A percentile compares a stretch with the other conserved stretches of the same genome.
These are phyloP conservation scores for Lordiphosa stackelbergi DNA, from an alignment of 1,140 invertebrate species.

Conservation along the genomic window DNA sequence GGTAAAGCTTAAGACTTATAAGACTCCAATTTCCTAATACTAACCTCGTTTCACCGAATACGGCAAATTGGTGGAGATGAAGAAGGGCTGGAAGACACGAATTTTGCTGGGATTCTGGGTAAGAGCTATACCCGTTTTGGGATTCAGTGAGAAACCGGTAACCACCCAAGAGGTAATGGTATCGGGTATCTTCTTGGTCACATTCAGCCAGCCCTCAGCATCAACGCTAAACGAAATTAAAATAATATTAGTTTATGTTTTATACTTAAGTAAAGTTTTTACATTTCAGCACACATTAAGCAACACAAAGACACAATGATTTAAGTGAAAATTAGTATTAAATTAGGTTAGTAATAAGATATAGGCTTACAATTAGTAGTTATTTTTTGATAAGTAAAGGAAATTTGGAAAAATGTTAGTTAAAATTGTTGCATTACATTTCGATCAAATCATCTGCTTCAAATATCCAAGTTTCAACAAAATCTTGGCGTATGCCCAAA, in stretches of 20 bases:
- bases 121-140: conserved; percentile 89
- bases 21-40: neutral
- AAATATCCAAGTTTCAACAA: conserved; percentile 56
- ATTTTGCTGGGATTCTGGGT: conserved; percentile 85
- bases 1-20: no score
- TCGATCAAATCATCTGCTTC: neutral
- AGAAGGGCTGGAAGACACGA: conserved; percentile 92
- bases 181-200: conserved; percentile 83
- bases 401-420: conserved; percentile 7
- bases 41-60: conserved; percentile 89
- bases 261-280: neutral
- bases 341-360: conserved; percentile 5
- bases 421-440: conserved; percentile 11
- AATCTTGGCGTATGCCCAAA: conserved; percentile 39
- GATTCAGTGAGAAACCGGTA: conserved; percentile 94
- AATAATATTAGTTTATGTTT: neutral
- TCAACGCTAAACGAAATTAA: conserved; percentile 24
- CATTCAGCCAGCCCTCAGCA: conserved; percentile 56
- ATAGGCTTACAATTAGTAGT: conserved; percentile 17
- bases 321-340: conserved; percentile 4
- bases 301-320: neutral
- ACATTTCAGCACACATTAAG: conserved; percentile 1
- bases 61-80: conserved; percentile 87
- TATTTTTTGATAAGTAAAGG: conserved; percentile 1
- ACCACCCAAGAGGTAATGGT: conserved; percentile 96